Conservation (phyloP, 2,888 invertebrate species). For the Antitype chi region DNA sequence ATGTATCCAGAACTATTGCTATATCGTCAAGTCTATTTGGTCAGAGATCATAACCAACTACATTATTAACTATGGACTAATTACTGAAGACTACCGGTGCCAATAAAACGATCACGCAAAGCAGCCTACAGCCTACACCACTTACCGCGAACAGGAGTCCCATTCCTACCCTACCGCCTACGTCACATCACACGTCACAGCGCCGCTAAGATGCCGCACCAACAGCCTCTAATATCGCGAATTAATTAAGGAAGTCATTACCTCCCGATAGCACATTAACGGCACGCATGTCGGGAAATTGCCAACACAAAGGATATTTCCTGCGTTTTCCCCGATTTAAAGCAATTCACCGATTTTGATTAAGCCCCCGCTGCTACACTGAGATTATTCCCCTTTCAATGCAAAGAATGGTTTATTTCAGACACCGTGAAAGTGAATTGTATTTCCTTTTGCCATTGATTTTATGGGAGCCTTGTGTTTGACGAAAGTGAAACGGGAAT, state of each 20-base stretch:
- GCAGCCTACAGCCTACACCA: not conserved
- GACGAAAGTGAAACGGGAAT: conserved; percentile 71
- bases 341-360: conserved; percentile 91
- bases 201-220: conserved; percentile 55
- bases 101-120: not conserved
- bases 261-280: conserved; percentile 89
- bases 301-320: conserved; percentile 90
- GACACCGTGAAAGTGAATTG: conserved; percentile 90
- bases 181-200: conserved; percentile 58
- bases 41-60: not conserved
- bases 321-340: conserved; percentile 91
- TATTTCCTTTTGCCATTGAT: conserved; percentile 88
- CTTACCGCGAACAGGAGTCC: conserved; percentile 8
- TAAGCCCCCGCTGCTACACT: conserved; percentile 89
- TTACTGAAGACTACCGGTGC: not conserved
- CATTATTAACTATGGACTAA: not conserved
- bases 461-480: conserved; percentile 77
- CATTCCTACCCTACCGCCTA: conserved; percentile 49
- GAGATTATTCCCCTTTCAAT: conserved; percentile 90
- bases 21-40: not conserved
- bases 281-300: conserved; percentile 89
- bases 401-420: conserved; percentile 90
- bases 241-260: conserved; percentile 91
- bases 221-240: conserved; percentile 80
- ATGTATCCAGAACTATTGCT: not conserved